These are phyloP conservation scores for Drosophila lacicola DNA, from an alignment of 2,888 invertebrate genomes.

Conservation along the genomic window DNA sequence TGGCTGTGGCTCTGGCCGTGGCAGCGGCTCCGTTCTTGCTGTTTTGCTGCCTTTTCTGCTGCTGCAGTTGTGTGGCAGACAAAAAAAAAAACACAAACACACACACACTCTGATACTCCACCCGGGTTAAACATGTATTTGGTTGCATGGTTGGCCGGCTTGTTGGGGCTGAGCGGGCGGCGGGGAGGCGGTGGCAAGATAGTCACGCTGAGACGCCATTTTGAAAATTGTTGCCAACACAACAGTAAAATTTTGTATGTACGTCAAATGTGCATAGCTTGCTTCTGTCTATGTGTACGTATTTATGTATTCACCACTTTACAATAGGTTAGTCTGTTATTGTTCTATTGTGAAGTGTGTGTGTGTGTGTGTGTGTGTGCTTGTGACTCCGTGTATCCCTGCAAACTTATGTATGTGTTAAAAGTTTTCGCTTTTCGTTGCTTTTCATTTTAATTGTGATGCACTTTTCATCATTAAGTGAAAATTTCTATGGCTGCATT, in stretches of 20 bases:
- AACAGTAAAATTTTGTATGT: slow-evolving; percentile 36
- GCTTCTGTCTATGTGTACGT: slow-evolving; percentile 5
- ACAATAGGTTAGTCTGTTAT: slow-evolving; percentile 80
- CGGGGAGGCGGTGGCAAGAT: slow-evolving; percentile 16
- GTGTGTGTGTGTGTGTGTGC: slow-evolving; percentile 12
- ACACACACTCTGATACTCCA: slow-evolving; percentile 27
- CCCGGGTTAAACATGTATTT: slow-evolving; percentile 27
- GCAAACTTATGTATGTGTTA: slow-evolving; percentile 46
- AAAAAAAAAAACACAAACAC: slow-evolving; percentile 20
- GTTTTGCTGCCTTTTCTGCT: slow-evolving; percentile 7
- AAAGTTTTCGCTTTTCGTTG: slow-evolving; percentile 76
- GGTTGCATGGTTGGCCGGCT: slow-evolving; percentile 21
- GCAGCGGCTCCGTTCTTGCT: slow-evolving; percentile 19
- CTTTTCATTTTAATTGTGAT: slow-evolving; percentile 72
- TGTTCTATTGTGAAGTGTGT: slow-evolving; percentile 52
- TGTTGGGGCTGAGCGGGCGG: background rate
- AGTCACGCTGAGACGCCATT: slow-evolving; percentile 54
- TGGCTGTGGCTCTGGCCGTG: slow-evolving; percentile 11
- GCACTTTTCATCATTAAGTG: slow-evolving; percentile 34
- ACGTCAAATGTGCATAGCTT: slow-evolving; percentile 24
- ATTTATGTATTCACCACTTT: slow-evolving; percentile 57
- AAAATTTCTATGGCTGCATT: slow-evolving; percentile 14
- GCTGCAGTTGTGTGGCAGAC: slow-evolving; percentile 41
- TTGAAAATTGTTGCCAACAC: slow-evolving; percentile 52
- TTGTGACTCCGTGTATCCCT: slow-evolving; percentile 3